Evolutionary conservation across 2,113 vertebrate species (phyloP).

Genomic region (Glaucomys volans): DNA sequence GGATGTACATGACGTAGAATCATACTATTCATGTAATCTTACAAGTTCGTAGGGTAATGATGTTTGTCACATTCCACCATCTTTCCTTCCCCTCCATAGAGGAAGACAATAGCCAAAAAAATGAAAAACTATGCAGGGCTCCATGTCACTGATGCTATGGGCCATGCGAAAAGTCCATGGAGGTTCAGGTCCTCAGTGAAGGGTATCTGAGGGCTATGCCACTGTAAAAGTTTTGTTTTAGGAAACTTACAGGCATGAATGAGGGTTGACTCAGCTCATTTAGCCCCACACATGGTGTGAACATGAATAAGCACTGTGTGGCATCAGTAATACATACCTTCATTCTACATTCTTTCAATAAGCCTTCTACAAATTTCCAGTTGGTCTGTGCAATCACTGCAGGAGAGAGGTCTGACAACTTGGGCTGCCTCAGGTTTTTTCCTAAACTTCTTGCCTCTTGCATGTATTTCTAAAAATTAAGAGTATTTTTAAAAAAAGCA

Average conservation of each 20-base stretch:
- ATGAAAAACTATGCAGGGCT: background rate
- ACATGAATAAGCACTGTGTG: background rate
- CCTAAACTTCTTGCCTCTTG: slow-evolving; percentile 92
- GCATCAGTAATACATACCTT: slow-evolving; percentile 89
- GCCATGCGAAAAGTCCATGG: background rate
- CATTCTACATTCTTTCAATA: slow-evolving; percentile 97
- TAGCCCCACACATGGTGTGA: background rate
- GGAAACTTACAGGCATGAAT: background rate
- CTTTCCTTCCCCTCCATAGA: background rate
- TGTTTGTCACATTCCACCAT: too few species aligned
- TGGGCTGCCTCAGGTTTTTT: slow-evolving; percentile 94
- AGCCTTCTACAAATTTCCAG: slow-evolving; percentile 96
- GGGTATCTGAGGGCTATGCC: background rate
- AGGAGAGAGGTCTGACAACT: slow-evolving; percentile 95
- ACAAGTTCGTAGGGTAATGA: too few species aligned
- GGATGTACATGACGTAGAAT: too few species aligned
- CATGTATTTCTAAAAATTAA: slow-evolving; percentile 92
- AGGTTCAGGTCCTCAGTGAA: background rate
- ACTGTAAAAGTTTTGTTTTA: background rate
- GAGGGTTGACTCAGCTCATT: background rate
- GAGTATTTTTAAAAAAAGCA: slow-evolving; percentile 71
- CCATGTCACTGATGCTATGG: background rate
- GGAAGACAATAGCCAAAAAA: background rate
- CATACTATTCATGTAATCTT: too few species aligned
- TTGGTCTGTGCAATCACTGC: slow-evolving; percentile 96